These are phyloP conservation scores for Haliclona indistincta DNA, from an alignment of 37 sponge, comb jelly and placozoan genomes.

Conservation along the genomic window DNA sequence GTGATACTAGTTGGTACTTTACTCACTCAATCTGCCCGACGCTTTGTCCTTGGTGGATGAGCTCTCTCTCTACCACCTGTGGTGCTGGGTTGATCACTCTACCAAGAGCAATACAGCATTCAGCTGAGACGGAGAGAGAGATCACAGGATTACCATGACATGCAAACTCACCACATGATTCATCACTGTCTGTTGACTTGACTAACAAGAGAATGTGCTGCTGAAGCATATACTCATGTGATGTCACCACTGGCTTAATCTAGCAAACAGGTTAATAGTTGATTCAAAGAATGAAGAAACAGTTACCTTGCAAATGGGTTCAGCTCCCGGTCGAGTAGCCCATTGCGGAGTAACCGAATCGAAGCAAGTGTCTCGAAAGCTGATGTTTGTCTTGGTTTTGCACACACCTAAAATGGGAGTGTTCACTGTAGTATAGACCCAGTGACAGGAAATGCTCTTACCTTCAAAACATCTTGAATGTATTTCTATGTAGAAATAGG, in stretches of 20 bases:
- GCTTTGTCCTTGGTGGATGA: conserved; percentile 62
- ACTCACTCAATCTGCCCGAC: conserved; percentile 75
- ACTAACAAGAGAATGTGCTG: conserved; percentile 73
- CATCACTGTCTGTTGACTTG: conserved; percentile 76
- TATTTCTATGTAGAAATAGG: conserved; percentile 73
- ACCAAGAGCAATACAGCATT: conserved; percentile 50
- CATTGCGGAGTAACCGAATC: not conserved
- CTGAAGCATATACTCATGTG: conserved; percentile 66
- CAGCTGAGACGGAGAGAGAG: conserved; percentile 18
- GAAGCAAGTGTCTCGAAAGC: too few species aligned
- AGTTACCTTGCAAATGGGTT: not conserved
- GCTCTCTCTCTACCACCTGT: not conserved
- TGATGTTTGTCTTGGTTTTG: too few species aligned
- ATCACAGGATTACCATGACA: not conserved
- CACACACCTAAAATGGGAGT: too few species aligned
- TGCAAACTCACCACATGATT: conserved; percentile 69
- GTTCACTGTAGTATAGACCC: too few species aligned
- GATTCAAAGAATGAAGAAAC: not conserved
- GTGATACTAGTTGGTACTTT: not conserved
- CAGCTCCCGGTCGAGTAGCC: not conserved
- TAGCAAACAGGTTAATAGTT: not conserved
- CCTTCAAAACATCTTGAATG: conserved; percentile 77
- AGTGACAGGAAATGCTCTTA: too few species aligned
- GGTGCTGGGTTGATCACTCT: conserved; percentile 29
- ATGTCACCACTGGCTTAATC: conserved; percentile 69